Conservation (phyloP, 2,113 vertebrate species). For the Psephotus haematonotus region DNA sequence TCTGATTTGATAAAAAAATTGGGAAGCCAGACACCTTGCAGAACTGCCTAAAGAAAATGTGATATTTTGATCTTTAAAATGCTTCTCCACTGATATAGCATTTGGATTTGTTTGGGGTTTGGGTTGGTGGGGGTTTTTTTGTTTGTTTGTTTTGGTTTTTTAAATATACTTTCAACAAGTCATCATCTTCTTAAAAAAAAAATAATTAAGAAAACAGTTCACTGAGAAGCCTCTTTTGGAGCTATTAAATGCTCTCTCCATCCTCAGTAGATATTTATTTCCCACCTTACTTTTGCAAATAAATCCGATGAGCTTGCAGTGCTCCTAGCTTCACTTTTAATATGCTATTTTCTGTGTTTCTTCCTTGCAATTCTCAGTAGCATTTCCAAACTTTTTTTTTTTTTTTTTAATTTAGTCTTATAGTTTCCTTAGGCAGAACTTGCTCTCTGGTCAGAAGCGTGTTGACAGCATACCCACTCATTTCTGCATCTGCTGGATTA, state of each 20-base stretch:
- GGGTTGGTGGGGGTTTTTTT: not conserved
- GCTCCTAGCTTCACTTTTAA: not conserved
- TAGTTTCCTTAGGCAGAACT: not conserved
- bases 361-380: constrained; percentile 8
- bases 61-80: not conserved
- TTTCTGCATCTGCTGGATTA: not conserved
- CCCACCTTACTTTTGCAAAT: not conserved
- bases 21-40: not conserved
- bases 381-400: not conserved
- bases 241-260: not conserved
- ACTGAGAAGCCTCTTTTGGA: not conserved
- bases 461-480: not conserved
- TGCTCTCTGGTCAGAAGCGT: not conserved
- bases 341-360: not conserved
- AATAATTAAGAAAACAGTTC: not conserved
- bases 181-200: not conserved
- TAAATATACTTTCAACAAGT: not conserved
- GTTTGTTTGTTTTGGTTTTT: not conserved
- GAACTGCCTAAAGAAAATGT: not conserved
- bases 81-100: not conserved
- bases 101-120: not conserved
- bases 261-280: not conserved
- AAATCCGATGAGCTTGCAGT: not conserved
- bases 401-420: not conserved
- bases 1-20: not conserved